Base-by-base conservation (phyloP, 2,888 invertebrate species). In the Drosophila greeni region DNA sequence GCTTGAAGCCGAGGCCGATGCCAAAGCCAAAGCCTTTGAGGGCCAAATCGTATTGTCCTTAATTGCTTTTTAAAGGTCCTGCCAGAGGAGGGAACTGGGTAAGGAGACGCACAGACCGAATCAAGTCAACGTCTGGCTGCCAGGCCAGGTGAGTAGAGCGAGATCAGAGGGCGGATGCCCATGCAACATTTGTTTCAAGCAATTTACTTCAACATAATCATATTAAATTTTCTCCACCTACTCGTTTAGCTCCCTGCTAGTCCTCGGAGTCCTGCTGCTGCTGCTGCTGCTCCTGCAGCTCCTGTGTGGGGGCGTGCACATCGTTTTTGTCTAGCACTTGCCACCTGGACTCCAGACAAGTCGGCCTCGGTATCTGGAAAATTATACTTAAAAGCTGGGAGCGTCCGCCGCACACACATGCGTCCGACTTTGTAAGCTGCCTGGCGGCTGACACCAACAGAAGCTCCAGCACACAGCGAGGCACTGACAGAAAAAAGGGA, bases 131-230 rank as follows among this genome's bases (percentile, higher is more conserved):
- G 45, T 60, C 62, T 70, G 49, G 20, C 40, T 23, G 16, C 23
- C 53, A 62, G n/a, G 23, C n/a, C 37, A 47, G 37, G 29, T 49
- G 40, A 58, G 36, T 40, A 43, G 57, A 29, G 29, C 12, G 45
- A 29, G 48, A 54, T 57, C 48, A 43, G 45, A 29, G 70, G 65
- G 49, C 66, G 75, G 40, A 51, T 48, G 70, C 66, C 56, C 73
- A 62, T 77, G 81, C 85, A 84, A 75, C 85, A 72, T 80, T 81
- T 84, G 79, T 81, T 85, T 84, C 81, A 83, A 81, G 81, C 85
- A 84, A 81, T 81, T 81, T 81, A 84, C 85, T 75, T 81, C 72
- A 82, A 74, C 81, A 81, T 81, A 81, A 81, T 81, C 81, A 81
- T 81, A 85, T 81, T 85, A 81, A 78, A 81, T 85, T 72, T 84